phyloP scores from a whole-genome alignment of 1,140 invertebrate genomes.

The Ephestia elutella region DNA sequence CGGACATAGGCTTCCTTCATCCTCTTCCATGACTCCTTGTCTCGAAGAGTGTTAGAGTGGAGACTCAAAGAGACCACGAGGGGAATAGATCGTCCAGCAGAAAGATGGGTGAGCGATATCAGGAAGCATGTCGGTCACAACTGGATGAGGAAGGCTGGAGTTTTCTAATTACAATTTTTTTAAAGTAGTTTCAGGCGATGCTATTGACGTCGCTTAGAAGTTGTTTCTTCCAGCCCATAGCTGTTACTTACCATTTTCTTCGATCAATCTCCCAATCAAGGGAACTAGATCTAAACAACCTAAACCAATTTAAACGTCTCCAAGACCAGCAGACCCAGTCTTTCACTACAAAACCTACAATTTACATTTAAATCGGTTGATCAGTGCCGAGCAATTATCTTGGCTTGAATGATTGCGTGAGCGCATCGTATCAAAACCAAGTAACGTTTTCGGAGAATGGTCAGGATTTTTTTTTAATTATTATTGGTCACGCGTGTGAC shows the following conservation, averaged over 20 bases:
- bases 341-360: background rate
- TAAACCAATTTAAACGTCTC: too few relatives aligned
- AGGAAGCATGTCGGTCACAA: too few relatives aligned
- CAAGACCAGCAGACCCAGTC: background rate
- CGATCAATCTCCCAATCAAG: background rate
- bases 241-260: background rate
- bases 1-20: too few relatives aligned
- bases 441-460: background rate
- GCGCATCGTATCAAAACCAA: background rate
- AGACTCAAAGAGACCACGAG: too few relatives aligned
- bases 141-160: too few relatives aligned
- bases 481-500: background rate
- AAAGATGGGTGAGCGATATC: too few relatives aligned
- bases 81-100: too few relatives aligned
- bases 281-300: background rate
- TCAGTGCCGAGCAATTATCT: background rate
- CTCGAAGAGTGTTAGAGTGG: too few relatives aligned
- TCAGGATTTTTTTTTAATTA: background rate
- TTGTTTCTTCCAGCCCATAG: background rate
- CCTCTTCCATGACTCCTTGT: too few relatives aligned
- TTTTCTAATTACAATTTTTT: too few relatives aligned
- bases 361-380: constrained; percentile 1
- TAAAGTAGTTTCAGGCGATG: too few relatives aligned
- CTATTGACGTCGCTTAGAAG: too few relatives aligned
- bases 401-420: background rate